phyloP scores from a whole-genome alignment of 1,140 invertebrate species.

The Eriosoma lanigerum region DNA sequence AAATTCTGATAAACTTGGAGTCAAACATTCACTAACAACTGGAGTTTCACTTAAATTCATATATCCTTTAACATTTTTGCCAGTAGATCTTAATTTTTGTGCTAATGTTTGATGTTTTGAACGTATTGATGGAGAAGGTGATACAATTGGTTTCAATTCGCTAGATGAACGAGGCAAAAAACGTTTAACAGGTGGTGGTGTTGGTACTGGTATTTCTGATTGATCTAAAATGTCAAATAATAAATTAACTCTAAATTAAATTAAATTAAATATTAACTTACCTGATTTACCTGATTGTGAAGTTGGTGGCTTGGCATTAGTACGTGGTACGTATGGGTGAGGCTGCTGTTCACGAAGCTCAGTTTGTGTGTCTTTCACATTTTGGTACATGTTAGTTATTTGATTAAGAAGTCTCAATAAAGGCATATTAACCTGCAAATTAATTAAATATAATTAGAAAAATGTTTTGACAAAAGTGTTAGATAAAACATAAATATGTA shows the following conservation, averaged over 20 bases:
- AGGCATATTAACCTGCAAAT: slow-evolving; percentile 84
- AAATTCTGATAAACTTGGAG: slow-evolving; percentile 46
- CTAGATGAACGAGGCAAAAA: slow-evolving; percentile 52
- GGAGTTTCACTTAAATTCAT: slow-evolving; percentile 68
- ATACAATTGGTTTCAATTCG: slow-evolving; percentile 59
- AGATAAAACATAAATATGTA: no score
- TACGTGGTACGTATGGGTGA: slow-evolving; percentile 36
- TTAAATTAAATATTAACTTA: slow-evolving; percentile 13
- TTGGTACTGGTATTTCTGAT: slow-evolving; percentile 39
- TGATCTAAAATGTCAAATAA: slow-evolving; percentile 23
- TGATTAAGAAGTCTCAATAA: slow-evolving; percentile 89
- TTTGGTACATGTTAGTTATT: slow-evolving; percentile 96
- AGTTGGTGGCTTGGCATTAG: slow-evolving; percentile 32
- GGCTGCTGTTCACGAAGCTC: slow-evolving; percentile 74
- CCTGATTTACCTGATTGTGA: slow-evolving; percentile 42
- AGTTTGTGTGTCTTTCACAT: slow-evolving; percentile 90
- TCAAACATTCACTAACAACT: slow-evolving; percentile 54
- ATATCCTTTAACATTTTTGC: slow-evolving; percentile 78
- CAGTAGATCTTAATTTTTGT: slow-evolving; percentile 79
- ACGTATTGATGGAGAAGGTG: slow-evolving; percentile 67
- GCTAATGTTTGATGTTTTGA: slow-evolving; percentile 82
- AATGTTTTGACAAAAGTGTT: no score
- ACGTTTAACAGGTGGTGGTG: slow-evolving; percentile 44
- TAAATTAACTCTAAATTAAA: neutral
- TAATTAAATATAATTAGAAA: neutral